phyloP scores from a whole-genome alignment of 2,888 invertebrate species.

The Acleris literana region DNA sequence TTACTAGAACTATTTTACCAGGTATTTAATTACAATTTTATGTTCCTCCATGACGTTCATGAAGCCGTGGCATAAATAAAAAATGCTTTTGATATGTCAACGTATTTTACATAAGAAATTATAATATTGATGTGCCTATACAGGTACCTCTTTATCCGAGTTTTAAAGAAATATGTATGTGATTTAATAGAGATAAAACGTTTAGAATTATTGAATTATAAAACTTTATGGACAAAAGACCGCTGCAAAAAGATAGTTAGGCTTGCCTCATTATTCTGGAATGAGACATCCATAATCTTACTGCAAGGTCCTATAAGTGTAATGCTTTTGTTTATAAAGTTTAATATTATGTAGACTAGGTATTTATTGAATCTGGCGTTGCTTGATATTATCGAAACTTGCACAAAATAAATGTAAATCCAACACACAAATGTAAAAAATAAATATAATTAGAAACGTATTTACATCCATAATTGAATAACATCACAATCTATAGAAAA shows the following conservation, averaged over 20 bases:
- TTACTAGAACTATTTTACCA: no score
- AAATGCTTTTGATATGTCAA: not conserved
- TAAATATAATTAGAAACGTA: not conserved
- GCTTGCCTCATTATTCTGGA: no score
- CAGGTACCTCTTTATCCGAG: conserved; percentile 14
- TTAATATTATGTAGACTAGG: conserved; percentile 37
- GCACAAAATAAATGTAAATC: conserved; percentile 1
- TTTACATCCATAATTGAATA: not conserved
- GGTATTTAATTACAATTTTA: no score
- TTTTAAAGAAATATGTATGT: conserved; percentile 17
- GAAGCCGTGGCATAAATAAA: no score
- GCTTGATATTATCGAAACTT: conserved; percentile 9
- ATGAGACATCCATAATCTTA: no score
- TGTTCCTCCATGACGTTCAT: no score
- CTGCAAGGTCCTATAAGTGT: not conserved
- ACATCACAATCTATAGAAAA: not conserved
- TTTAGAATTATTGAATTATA: not conserved
- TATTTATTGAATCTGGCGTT: conserved; percentile 36
- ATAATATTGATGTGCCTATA: conserved; percentile 21
- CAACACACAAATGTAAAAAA: not conserved
- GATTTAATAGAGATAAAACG: conserved; percentile 27
- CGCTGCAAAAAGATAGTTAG: not conserved
- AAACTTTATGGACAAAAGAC: conserved; percentile 14
- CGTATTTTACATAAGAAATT: conserved; percentile 6
- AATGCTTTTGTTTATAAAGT: conserved; percentile 25